Evolutionary conservation across 30 jellyfish, hydroid and myxozoan species (phyloP).

Genomic region (Aurelia coerulea): DNA sequence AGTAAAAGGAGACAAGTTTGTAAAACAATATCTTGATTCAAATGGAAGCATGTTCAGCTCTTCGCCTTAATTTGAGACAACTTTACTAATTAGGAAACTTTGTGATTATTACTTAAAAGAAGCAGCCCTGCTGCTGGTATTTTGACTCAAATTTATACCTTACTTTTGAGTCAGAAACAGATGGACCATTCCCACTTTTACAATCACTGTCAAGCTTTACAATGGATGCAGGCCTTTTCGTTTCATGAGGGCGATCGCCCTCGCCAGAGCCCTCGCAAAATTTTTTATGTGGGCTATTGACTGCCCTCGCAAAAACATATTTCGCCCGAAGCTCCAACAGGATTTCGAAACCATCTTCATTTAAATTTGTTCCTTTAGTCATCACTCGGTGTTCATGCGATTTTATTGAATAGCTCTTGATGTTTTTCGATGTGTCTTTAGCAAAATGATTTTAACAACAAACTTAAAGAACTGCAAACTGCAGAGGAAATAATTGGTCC

Average conservation of each 20-base stretch:
- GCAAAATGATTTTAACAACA: too few relatives aligned
- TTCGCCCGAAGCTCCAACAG: too few relatives aligned
- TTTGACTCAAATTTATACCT: background rate
- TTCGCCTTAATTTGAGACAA: too few relatives aligned
- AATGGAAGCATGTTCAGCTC: background rate
- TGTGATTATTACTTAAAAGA: too few relatives aligned
- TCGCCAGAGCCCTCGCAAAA: background rate
- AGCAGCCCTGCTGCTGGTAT: background rate
- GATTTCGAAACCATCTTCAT: too few relatives aligned
- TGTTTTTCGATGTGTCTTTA: too few relatives aligned
- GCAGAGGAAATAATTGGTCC: too few relatives aligned
- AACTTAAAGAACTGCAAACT: too few relatives aligned
- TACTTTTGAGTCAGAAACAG: background rate
- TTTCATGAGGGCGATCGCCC: background rate
- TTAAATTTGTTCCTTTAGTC: too few relatives aligned
- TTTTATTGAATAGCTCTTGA: background rate
- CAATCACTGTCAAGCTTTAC: background rate
- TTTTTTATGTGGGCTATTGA: background rate
- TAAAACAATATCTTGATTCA: background rate
- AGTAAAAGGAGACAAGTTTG: background rate
- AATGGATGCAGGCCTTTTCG: background rate
- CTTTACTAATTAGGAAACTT: too few relatives aligned
- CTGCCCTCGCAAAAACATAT: background rate
- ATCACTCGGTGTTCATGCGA: too few relatives aligned
- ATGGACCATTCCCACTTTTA: background rate